Conservation (phyloP, 2,113 vertebrate genomes). For the Hippolais icterina region DNA sequence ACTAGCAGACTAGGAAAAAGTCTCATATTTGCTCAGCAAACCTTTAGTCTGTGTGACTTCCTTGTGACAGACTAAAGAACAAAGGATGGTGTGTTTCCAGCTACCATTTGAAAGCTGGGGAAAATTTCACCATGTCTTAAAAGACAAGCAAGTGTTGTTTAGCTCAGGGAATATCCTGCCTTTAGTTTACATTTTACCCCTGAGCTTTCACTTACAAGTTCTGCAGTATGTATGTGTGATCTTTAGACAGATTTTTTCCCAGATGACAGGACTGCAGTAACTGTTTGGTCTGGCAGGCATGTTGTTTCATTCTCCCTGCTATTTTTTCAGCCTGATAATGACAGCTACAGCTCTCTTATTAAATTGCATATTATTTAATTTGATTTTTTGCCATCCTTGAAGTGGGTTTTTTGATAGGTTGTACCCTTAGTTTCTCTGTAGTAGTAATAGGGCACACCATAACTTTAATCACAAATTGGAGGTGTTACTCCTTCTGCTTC, state of each 20-base stretch:
- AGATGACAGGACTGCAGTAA: not conserved
- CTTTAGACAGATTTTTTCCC: not conserved
- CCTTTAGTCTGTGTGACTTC: not conserved
- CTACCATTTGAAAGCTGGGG: not conserved
- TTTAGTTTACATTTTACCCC: not conserved
- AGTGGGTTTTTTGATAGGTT: not conserved
- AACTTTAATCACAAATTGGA: not conserved
- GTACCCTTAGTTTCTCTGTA: not conserved
- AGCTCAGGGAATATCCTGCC: not conserved
- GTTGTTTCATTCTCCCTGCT: not conserved
- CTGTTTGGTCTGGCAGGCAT: not conserved
- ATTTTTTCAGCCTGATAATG: not conserved
- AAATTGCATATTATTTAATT: not conserved
- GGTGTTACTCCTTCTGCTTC: not conserved
- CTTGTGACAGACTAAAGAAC: not conserved
- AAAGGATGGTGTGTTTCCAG: constrained; percentile 2
- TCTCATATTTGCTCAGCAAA: not conserved
- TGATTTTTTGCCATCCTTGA: not conserved
- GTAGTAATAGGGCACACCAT: not conserved
- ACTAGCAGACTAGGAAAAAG: not conserved
- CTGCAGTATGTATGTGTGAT: not conserved
- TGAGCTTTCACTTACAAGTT: not conserved
- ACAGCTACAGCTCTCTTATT: not conserved
- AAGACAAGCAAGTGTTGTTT: not conserved
- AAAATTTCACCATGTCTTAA: not conserved